Evolutionary conservation across 1,140 invertebrate species (phyloP), one percentile per base, ranked within the genome.

Genomic region (Conus betulinus): DNA sequence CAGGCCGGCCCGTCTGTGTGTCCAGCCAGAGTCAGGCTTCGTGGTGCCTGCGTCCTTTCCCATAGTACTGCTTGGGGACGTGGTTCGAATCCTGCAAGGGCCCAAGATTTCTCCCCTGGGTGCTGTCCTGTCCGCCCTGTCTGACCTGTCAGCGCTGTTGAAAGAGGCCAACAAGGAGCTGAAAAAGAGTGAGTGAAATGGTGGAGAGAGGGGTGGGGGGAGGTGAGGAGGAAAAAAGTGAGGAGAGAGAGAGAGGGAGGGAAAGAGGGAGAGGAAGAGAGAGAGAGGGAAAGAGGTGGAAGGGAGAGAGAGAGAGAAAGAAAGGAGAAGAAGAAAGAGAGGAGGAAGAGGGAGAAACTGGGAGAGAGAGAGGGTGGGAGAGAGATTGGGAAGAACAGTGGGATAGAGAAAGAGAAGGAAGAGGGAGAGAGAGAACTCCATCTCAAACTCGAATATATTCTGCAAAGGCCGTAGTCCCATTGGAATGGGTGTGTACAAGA

Each of bases 91-190:
- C 53, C 82, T 84, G 23, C 53, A 25, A 15, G 82, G 55, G 23
- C 53, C 53, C 55, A 60, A 27, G 57, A 27, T 67, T 27, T 84
- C 82, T 27, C 82, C 82, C n/a, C 15, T 84, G 23, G 0, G 55
- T 8, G 23, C 55, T 7, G 82, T 84, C n/a, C 23, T 84, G 20
- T 84, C 82, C 10, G 82, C 82, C 10, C n/a, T 84, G 55, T 84
- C 82, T 5, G 82, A 84, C 82, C n/a, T 53, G 53, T 4, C 17
- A 4, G n/a, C 13, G 6, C 7, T 84, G n/a, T 39, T 84, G n/a
- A 84, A 84, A 63, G 57, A 60, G 20, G 82, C 82, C 82, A 60
- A 20, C 82, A 84, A 13, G 52, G 82, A 84, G 27, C 55, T 84
- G 7, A 83, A 83, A 25, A 83, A 83, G 55, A 52, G 81, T 83